Evolutionary conservation across 2,888 invertebrate species (phyloP).

Genomic region (Euproctis similis): DNA sequence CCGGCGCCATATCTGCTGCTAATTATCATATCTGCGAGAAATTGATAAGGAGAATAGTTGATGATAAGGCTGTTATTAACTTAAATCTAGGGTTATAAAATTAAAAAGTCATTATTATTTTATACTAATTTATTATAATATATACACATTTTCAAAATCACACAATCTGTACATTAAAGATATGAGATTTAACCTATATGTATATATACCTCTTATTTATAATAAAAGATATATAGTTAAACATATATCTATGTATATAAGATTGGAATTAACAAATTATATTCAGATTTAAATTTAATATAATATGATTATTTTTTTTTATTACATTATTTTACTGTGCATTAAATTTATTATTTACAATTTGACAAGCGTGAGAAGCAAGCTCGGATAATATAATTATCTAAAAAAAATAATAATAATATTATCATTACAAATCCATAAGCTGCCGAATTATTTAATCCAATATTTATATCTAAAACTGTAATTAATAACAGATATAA

Average conservation of each 20-base stretch:
- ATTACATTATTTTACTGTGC: conserved; percentile 48
- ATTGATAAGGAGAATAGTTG: too few relatives aligned
- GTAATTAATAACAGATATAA: too few relatives aligned
- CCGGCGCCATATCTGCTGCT: too few relatives aligned
- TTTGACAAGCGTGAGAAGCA: conserved; percentile 64
- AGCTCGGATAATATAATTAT: conserved; percentile 44
- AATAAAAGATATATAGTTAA: conserved; percentile 55
- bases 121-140: conserved; percentile 65
- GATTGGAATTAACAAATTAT: conserved; percentile 50
- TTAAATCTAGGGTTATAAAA: too few relatives aligned
- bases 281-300: conserved; percentile 43
- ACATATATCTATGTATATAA: conserved; percentile 41
- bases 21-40: too few relatives aligned
- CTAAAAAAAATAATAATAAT: conserved; percentile 25
- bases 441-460: too few relatives aligned
- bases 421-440: too few relatives aligned
- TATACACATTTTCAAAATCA: conserved; percentile 64
- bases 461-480: too few relatives aligned
- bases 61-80: too few relatives aligned
- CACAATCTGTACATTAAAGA: conserved; percentile 61
- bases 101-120: too few relatives aligned
- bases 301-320: conserved; percentile 31
- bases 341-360: conserved; percentile 57
- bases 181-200: conserved; percentile 44
- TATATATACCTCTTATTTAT: conserved; percentile 56